These are phyloP conservation scores for Plemyria rubiginata DNA, from an alignment of 2,888 invertebrate genomes.

Conservation along the genomic window DNA sequence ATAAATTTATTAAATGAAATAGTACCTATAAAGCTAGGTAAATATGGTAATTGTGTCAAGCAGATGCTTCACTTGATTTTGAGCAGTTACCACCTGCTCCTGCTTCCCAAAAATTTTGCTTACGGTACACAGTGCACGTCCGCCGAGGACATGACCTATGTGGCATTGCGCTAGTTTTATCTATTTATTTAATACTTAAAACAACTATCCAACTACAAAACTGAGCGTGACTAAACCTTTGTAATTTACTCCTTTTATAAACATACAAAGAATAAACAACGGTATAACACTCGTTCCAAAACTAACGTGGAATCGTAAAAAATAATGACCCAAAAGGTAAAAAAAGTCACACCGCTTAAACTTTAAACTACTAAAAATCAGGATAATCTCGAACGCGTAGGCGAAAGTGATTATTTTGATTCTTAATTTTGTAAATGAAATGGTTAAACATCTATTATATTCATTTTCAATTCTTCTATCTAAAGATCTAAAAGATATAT, in stretches of 20 bases:
- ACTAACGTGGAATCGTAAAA: conserved; percentile 42
- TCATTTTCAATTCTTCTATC: conserved; percentile 3
- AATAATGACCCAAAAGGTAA: conserved; percentile 40
- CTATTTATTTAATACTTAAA: neutral
- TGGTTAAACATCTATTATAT: conserved; percentile 7
- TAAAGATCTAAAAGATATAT: neutral
- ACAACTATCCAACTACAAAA: neutral
- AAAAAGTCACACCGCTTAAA: conserved; percentile 43
- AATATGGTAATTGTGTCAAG: too few relatives aligned
- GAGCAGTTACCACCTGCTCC: too few relatives aligned
- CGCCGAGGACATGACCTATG: too few relatives aligned
- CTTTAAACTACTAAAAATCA: conserved; percentile 42
- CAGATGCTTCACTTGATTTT: too few relatives aligned
- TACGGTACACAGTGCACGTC: too few relatives aligned
- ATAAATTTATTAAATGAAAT: too few relatives aligned
- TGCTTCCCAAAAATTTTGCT: too few relatives aligned
- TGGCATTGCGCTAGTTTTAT: too few relatives aligned
- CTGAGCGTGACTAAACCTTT: conserved; percentile 34
- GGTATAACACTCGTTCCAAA: conserved; percentile 38
- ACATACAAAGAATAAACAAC: conserved; percentile 38
- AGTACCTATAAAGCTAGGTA: too few relatives aligned
- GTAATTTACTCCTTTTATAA: conserved; percentile 25
- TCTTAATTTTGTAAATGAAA: conserved; percentile 28
- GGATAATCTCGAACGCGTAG: conserved; percentile 37
- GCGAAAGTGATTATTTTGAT: conserved; percentile 38